Conservation (phyloP, 2,113 vertebrate genomes). For the Megaptera novaeangliae region DNA sequence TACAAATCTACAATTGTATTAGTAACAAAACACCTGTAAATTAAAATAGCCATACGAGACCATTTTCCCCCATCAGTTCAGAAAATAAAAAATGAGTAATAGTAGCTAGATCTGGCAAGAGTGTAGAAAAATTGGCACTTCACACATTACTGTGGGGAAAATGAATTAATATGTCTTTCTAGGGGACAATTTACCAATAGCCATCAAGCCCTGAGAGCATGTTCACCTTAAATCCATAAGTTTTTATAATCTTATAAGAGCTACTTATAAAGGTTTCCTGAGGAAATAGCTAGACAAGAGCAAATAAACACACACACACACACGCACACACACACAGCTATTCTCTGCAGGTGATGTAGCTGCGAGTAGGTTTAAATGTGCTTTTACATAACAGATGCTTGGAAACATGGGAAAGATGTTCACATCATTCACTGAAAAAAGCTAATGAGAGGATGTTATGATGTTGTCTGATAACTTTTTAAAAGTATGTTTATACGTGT, state of each 20-base stretch:
- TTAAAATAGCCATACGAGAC: slow-evolving; percentile 2
- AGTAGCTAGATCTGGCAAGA: not conserved
- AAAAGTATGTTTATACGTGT: not conserved
- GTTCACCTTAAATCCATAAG: not conserved
- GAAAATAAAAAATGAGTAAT: slow-evolving; percentile 35
- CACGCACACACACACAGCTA: not conserved
- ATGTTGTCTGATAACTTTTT: not conserved
- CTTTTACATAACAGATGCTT: slow-evolving; percentile 10
- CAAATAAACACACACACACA: not conserved
- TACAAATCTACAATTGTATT: not conserved
- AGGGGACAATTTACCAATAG: not conserved
- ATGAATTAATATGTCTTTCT: not conserved
- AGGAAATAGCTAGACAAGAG: not conserved
- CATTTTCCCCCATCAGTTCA: not conserved
- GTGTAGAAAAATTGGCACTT: not conserved
- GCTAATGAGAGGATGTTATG: not conserved
- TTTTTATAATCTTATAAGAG: not conserved
- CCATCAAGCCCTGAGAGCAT: not conserved
- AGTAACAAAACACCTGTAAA: slow-evolving; percentile 10
- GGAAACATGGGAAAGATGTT: not conserved
- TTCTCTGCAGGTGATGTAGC: not conserved
- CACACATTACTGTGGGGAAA: not conserved
- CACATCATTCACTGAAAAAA: not conserved
- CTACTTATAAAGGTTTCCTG: not conserved
- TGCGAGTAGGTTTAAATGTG: not conserved